Evolutionary conservation across 2,797 vertebrate species (phyloP).

Genomic region (Gymnoscopelus braueri): DNA sequence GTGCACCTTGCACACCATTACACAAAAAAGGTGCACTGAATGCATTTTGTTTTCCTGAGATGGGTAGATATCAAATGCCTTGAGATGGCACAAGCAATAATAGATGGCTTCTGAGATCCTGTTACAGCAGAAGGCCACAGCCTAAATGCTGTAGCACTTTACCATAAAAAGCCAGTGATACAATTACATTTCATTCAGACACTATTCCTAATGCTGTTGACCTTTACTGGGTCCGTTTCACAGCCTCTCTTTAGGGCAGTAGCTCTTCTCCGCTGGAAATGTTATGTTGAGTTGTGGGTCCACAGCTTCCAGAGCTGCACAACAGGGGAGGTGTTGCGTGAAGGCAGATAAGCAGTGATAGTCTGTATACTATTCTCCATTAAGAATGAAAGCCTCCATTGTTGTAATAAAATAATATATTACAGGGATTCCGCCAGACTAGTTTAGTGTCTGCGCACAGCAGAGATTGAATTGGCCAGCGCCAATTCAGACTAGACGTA

Average conservation of each 20-base stretch:
- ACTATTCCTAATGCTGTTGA: slow-evolving; percentile 10
- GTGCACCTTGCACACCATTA: neutral
- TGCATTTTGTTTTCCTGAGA: slow-evolving; percentile 29
- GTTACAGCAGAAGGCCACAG: neutral
- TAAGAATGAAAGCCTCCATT: no score
- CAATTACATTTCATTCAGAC: slow-evolving; percentile 4
- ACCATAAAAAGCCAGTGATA: slow-evolving; percentile 3
- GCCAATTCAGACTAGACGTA: no score
- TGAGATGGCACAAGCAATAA: neutral
- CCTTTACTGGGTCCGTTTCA: neutral
- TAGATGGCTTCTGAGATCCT: neutral
- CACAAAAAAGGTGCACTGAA: slow-evolving; percentile 34
- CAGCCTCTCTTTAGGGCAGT: neutral
- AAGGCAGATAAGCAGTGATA: no score
- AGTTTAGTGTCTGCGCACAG: no score
- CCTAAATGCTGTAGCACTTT: neutral
- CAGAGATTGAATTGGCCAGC: no score
- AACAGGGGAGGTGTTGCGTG: no score
- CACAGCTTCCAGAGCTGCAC: no score
- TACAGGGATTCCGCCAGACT: no score
- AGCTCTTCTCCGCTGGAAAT: slow-evolving; percentile 7
- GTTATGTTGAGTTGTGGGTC: neutral
- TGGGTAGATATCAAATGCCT: slow-evolving; percentile 3
- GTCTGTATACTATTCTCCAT: no score
- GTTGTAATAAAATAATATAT: no score